Percentiles rank a stretch among this genome's conserved stretches.
Evolutionary conservation across 2,888 invertebrate genomes (phyloP).

Genomic region (Congeria kusceri): DNA sequence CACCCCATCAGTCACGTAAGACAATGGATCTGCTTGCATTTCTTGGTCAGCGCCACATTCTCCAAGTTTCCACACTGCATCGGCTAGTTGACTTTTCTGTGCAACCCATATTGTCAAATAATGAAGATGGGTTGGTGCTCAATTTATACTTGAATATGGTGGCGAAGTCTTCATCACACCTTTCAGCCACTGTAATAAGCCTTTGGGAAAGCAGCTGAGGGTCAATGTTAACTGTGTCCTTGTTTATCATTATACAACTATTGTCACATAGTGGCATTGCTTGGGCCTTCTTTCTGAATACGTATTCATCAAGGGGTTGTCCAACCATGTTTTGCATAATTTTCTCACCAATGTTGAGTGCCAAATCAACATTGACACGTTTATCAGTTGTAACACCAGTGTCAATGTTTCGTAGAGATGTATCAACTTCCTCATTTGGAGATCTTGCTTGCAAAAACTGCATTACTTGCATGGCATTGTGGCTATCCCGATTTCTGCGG

Average conservation of each 20-base stretch:
- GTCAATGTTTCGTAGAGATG: not conserved
- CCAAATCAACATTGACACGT: not conserved
- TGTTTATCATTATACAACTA: not conserved
- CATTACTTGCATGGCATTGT: constrained; percentile 2
- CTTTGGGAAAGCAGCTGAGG: constrained; percentile 6
- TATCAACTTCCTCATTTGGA: too few relatives aligned
- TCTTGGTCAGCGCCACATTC: too few relatives aligned
- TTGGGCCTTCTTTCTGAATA: constrained; percentile 47
- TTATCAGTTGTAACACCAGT: constrained; percentile 1
- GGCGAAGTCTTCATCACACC: not conserved
- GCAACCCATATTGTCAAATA: constrained; percentile 32
- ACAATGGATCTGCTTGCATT: too few relatives aligned
- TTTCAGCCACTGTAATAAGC: not conserved
- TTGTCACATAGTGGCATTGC: constrained; percentile 42
- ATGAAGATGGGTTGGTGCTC: constrained; percentile 33
- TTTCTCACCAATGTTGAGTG: constrained; percentile 18
- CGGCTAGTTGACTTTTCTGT: constrained; percentile 39
- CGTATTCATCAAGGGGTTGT: constrained; percentile 22
- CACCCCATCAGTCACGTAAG: not conserved
- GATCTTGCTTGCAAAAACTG: not conserved
- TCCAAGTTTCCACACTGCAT: constrained; percentile 16
- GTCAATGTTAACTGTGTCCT: not conserved
- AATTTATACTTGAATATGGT: constrained; percentile 58
- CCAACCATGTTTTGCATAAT: constrained; percentile 54
- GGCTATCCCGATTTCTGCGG: constrained; percentile 2